Evolutionary conservation across 2,797 vertebrate species (phyloP).

Genomic region (Bovichtus variegatus): DNA sequence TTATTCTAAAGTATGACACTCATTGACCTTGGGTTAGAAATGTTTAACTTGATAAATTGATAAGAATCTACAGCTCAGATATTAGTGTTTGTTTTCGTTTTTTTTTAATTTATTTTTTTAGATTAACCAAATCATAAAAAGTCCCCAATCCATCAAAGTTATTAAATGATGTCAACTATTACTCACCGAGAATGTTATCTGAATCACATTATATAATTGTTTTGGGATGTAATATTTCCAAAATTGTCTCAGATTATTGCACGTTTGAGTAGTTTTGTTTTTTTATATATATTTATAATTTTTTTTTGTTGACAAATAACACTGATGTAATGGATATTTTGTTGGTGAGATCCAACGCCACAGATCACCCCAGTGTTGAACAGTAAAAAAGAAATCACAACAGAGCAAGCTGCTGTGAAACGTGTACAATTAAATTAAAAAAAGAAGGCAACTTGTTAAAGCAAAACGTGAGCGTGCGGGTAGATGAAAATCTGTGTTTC

Average conservation of each 20-base stretch:
- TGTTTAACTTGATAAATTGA: background rate
- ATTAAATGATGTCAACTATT: background rate
- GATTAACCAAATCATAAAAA: background rate
- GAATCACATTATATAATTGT: background rate
- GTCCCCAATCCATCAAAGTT: background rate
- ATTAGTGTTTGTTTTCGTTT: no score
- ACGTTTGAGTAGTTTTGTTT: no score
- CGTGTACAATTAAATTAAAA: background rate
- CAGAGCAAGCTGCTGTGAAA: background rate
- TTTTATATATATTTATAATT: background rate
- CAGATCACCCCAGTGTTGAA: background rate
- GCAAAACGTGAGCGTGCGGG: background rate
- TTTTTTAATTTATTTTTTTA: background rate
- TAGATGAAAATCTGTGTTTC: background rate
- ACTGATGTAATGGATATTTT: background rate
- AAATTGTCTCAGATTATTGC: background rate
- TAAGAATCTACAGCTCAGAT: slow-evolving; percentile 7
- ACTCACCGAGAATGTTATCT: background rate
- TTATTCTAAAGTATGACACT: background rate
- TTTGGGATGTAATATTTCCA: background rate
- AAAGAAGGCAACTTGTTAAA: background rate
- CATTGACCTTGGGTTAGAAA: background rate
- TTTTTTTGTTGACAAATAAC: background rate
- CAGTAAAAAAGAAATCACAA: background rate
- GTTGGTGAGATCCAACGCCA: background rate